A percentile compares a stretch with the other conserved stretches of the same genome.
phyloP scores from a whole-genome alignment of 30 jellyfish, hydroid and myxozoan species.

The Mastigias papua region DNA sequence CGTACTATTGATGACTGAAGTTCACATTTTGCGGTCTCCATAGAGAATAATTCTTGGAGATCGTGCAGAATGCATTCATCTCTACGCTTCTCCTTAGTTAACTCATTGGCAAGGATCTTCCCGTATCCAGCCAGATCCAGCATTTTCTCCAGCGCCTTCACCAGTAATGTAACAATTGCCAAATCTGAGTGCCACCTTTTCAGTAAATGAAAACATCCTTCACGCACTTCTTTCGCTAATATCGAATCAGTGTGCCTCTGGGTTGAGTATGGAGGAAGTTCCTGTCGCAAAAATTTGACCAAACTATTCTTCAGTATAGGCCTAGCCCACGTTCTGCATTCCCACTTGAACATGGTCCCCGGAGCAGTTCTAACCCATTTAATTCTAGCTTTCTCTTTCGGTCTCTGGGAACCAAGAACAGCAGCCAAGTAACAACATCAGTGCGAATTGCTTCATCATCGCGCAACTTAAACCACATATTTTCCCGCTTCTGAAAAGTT shows the following conservation, averaged over 20 bases:
- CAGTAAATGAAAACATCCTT: neutral
- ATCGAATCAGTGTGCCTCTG: neutral
- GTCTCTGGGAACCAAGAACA: neutral
- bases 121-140: slow-evolving; percentile 10
- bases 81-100: neutral
- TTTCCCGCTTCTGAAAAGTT: no score
- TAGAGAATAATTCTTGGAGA: neutral
- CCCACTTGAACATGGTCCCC: neutral
- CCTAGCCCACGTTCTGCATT: slow-evolving; percentile 45
- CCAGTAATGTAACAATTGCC: slow-evolving; percentile 2
- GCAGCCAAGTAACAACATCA: neutral
- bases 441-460: neutral
- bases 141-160: slow-evolving; percentile 25
- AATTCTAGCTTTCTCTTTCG: neutral
- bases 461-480: no score
- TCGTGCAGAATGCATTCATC: neutral
- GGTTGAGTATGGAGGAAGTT: neutral
- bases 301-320: slow-evolving; percentile 26
- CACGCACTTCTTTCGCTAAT: slow-evolving; percentile 7
- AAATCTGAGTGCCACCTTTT: slow-evolving; percentile 20
- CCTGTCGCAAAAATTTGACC: neutral
- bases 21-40: slow-evolving; percentile 14
- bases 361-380: neutral
- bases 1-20: neutral
- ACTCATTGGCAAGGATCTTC: slow-evolving; percentile 8